These are phyloP conservation scores for Sebastes schlegelii DNA, from an alignment of 2,113 vertebrate genomes.

Conservation along the genomic window DNA sequence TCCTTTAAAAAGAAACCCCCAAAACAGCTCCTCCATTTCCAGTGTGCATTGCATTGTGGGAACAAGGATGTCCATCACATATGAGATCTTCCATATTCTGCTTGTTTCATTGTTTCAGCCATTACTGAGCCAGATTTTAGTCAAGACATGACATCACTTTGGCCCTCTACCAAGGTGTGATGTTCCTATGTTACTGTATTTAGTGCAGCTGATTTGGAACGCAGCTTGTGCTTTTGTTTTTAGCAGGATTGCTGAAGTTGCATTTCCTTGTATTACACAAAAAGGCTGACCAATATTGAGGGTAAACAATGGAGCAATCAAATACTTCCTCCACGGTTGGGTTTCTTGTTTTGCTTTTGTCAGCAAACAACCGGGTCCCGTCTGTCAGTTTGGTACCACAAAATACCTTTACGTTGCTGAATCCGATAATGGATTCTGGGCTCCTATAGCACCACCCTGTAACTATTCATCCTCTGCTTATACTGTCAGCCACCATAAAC, in stretches of 20 bases:
- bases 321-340: constrained; percentile 36
- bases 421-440: constrained; percentile 31
- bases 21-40: background rate
- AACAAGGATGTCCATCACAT: background rate
- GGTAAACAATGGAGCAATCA: constrained; percentile 40
- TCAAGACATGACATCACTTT: constrained; percentile 3
- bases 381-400: constrained; percentile 17
- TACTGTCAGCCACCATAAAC: constrained; percentile 48
- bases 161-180: constrained; percentile 8
- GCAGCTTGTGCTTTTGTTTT: constrained; percentile 59
- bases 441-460: constrained; percentile 6
- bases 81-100: background rate
- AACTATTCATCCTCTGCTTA: constrained; percentile 9
- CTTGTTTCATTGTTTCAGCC: background rate
- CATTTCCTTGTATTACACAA: constrained; percentile 29
- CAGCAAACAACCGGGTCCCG: constrained; percentile 31
- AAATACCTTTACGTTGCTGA: constrained; percentile 40
- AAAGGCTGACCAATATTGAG: constrained; percentile 21
- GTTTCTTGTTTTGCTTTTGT: constrained; percentile 39
- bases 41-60: constrained; percentile 3
- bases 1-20: background rate
- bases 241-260: constrained; percentile 25
- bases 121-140: background rate
- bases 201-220: constrained; percentile 16
- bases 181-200: constrained; percentile 9